phyloP scores from a whole-genome alignment of 2,888 invertebrate species.

The Drosophila tanythrix region DNA sequence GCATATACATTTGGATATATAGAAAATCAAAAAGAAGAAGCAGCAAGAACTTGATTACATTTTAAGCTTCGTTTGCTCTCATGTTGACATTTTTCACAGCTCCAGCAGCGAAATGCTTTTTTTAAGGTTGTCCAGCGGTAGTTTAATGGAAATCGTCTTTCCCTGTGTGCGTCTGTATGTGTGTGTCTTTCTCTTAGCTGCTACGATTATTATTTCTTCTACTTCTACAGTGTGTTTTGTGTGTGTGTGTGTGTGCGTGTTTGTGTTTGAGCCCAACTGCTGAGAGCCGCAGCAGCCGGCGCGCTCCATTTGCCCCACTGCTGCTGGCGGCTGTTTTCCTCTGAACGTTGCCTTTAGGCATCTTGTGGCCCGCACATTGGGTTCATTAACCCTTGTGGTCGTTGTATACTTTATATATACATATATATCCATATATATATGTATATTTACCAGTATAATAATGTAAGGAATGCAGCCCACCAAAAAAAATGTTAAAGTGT shows the following conservation, averaged over 20 bases:
- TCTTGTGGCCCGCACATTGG: constrained; percentile 45
- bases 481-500: constrained; percentile 36
- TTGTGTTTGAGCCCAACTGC: constrained; percentile 59
- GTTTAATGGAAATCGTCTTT: constrained; percentile 15
- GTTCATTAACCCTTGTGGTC: constrained; percentile 72
- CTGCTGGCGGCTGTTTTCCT: constrained; percentile 63
- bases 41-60: constrained; percentile 51
- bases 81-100: constrained; percentile 59
- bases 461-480: constrained; percentile 28
- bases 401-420: constrained; percentile 17
- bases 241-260: constrained; percentile 39
- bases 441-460: constrained; percentile 34
- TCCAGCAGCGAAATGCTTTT: constrained; percentile 26
- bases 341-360: constrained; percentile 43
- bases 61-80: constrained; percentile 40
- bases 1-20: constrained; percentile 44
- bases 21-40: constrained; percentile 27
- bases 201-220: constrained; percentile 56
- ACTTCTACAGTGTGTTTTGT: constrained; percentile 25
- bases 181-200: constrained; percentile 53
- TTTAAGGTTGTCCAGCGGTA: constrained; percentile 52
- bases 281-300: constrained; percentile 62
- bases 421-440: background rate
- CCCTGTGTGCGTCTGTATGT: constrained; percentile 8
- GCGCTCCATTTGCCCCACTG: constrained; percentile 67